These are phyloP conservation scores for Stichopus chloronotus DNA, from an alignment of 35 echinoderm and acorn worm genomes.

Conservation along the genomic window DNA sequence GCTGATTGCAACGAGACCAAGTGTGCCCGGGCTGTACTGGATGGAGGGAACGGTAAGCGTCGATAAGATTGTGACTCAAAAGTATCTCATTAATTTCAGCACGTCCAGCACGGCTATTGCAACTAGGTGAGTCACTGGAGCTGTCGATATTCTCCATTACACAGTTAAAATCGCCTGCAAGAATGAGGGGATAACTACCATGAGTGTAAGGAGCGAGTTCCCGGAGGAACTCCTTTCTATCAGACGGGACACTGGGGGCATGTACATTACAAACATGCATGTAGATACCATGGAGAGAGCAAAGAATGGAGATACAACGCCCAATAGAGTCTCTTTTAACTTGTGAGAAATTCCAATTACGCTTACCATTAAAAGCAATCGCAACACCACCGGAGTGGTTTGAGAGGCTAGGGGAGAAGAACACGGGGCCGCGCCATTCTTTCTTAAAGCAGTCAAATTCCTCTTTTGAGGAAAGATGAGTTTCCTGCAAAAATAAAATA, in stretches of 20 bases:
- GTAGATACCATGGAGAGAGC: not conserved
- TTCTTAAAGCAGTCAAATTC: not conserved
- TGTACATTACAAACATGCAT: conserved; percentile 54
- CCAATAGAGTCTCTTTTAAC: conserved; percentile 6
- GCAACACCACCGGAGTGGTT: not conserved
- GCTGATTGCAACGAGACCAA: not conserved
- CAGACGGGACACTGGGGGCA: conserved; percentile 34
- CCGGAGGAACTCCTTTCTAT: not conserved
- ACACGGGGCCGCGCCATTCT: conserved; percentile 2
- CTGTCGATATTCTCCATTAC: conserved; percentile 9
- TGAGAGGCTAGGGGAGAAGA: not conserved
- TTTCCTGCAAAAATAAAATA: conserved; percentile 57
- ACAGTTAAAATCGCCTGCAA: conserved; percentile 59
- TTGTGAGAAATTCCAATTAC: not conserved
- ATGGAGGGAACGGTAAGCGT: not conserved
- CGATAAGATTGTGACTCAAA: not conserved
- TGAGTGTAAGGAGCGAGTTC: not conserved
- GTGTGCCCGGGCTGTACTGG: not conserved
- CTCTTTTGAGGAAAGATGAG: not conserved
- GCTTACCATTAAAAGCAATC: not conserved
- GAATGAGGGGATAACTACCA: conserved; percentile 2
- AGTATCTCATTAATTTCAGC: conserved; percentile 4
- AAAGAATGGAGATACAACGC: not conserved
- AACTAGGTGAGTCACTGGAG: not conserved
- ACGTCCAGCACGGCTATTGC: not conserved